Conservation (phyloP, 1,140 invertebrate species). For the Ceratosolen solmsi region DNA sequence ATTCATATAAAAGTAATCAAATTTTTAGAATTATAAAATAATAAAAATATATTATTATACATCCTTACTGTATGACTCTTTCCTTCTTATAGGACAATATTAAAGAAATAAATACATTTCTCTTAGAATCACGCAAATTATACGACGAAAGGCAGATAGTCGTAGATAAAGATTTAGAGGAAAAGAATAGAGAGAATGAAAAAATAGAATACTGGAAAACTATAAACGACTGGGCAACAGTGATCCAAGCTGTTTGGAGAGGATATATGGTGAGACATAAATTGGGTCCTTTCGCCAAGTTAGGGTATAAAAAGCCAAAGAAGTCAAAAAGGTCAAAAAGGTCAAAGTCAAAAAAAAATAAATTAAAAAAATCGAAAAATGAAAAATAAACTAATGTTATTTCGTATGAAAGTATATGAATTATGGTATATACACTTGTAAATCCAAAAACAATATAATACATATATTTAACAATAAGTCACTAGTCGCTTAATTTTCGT, state of each 20-base stretch:
- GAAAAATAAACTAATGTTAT: background rate
- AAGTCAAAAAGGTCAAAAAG: constrained; percentile 49
- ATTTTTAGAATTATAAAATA: background rate
- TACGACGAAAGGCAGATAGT: constrained; percentile 53
- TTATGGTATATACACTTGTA: constrained; percentile 10
- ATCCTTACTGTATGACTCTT: background rate
- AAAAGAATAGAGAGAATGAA: constrained; percentile 47
- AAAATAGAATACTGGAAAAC: constrained; percentile 53
- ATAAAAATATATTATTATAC: background rate
- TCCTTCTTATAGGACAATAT: constrained; percentile 57
- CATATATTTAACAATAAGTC: background rate
- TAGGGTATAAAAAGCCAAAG: constrained; percentile 50
- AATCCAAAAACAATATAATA: constrained; percentile 14
- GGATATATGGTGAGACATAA: constrained; percentile 64
- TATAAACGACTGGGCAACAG: constrained; percentile 56
- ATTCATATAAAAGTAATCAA: too few relatives aligned
- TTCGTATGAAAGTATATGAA: constrained; percentile 23
- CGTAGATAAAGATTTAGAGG: constrained; percentile 55
- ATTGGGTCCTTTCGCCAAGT: constrained; percentile 56
- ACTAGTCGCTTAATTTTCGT: constrained; percentile 55
- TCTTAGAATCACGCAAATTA: constrained; percentile 54
- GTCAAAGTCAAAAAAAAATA: constrained; percentile 24
- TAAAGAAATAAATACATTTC: constrained; percentile 55
- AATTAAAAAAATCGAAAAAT: constrained; percentile 23
- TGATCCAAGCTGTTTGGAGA: constrained; percentile 63